Evolutionary conservation across 2,888 invertebrate genomes (phyloP).

Genomic region (Cataglyphis rosenhaueri): DNA sequence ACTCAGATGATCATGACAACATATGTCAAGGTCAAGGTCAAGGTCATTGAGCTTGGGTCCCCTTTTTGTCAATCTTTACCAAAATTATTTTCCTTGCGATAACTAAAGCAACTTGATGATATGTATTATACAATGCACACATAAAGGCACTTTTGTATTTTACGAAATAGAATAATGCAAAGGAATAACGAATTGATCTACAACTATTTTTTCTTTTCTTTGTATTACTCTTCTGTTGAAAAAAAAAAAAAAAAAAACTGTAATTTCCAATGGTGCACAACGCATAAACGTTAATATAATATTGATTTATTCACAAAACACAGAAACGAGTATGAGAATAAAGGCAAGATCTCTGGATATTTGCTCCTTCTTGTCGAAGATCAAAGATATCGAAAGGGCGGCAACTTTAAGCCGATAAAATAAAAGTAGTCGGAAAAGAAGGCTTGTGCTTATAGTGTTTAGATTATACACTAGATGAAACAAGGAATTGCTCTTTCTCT

Average conservation of each 20-base stretch:
- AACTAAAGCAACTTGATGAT: background rate
- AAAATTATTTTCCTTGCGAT: background rate
- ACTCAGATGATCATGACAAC: no score
- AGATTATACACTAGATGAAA: conserved; percentile 13
- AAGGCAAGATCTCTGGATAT: conserved; percentile 7
- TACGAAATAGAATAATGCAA: background rate
- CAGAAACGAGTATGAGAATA: background rate
- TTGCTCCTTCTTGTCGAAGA: background rate
- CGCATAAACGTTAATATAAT: background rate
- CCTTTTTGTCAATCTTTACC: no score
- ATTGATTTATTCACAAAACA: conserved; percentile 17
- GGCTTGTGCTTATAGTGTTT: background rate
- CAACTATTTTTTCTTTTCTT: background rate
- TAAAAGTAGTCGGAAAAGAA: background rate
- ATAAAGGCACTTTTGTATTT: background rate
- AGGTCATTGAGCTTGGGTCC: no score
- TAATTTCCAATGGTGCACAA: background rate
- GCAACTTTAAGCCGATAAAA: conserved; percentile 14
- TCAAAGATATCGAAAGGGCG: conserved; percentile 5
- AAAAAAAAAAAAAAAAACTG: background rate
- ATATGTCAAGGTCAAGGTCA: no score
- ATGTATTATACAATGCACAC: background rate
- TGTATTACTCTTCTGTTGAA: background rate
- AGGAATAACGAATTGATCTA: background rate
- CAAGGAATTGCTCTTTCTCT: background rate